Conservation (phyloP, 1,140 invertebrate genomes). For the Catajapyx aquilonaris region DNA sequence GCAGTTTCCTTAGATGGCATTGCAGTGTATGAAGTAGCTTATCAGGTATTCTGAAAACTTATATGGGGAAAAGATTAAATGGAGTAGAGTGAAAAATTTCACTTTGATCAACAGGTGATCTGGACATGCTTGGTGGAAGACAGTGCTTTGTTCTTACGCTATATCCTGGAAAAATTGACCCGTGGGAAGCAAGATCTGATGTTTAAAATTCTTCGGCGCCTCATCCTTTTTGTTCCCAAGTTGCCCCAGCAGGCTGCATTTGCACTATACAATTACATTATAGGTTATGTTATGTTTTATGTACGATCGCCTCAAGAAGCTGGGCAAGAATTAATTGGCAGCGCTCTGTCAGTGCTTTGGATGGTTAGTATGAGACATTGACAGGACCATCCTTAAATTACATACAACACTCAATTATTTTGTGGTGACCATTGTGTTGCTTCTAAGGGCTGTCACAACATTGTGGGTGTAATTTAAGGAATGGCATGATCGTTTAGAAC, state of each 20-base stretch:
- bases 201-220: slow-evolving; percentile 77
- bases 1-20: slow-evolving; percentile 85
- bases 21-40: slow-evolving; percentile 73
- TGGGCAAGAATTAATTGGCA: slow-evolving; percentile 77
- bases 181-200: slow-evolving; percentile 87
- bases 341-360: slow-evolving; percentile 86
- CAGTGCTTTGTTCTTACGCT: slow-evolving; percentile 82
- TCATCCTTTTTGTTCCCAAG: slow-evolving; percentile 80
- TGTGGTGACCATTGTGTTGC: too few relatives aligned
- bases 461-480: too few relatives aligned
- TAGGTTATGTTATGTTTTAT: slow-evolving; percentile 99
- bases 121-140: slow-evolving; percentile 98
- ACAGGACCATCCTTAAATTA: too few relatives aligned
- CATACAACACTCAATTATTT: too few relatives aligned
- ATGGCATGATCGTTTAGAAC: too few relatives aligned
- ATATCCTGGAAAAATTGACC: slow-evolving; percentile 88
- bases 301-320: slow-evolving; percentile 85
- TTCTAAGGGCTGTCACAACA: too few relatives aligned
- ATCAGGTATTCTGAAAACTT: slow-evolving; percentile 35
- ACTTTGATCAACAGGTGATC: slow-evolving; percentile 43
- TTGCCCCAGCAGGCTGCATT: slow-evolving; percentile 95
- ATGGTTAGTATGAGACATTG: slow-evolving; percentile 65
- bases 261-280: slow-evolving; percentile 96
- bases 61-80: neutral
- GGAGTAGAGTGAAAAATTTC: neutral